These are phyloP conservation scores for Papilio polyxenes DNA, from an alignment of 1,140 invertebrate species.

Conservation along the genomic window DNA sequence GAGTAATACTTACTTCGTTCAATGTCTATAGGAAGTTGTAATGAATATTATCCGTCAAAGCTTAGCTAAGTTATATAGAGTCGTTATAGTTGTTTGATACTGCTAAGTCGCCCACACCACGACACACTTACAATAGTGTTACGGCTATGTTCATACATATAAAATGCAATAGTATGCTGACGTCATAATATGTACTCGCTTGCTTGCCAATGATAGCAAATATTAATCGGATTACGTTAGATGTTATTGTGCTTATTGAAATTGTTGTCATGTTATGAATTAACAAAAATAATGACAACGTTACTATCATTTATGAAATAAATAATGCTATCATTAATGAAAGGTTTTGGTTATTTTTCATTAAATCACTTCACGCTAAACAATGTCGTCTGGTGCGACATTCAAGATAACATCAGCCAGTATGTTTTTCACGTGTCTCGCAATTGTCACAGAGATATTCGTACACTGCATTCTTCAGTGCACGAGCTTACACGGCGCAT, in stretches of 20 bases:
- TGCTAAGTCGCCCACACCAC: background rate
- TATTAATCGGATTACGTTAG: too few species aligned
- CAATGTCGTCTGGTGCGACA: background rate
- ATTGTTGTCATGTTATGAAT: too few species aligned
- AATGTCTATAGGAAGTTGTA: background rate
- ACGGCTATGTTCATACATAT: background rate
- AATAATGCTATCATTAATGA: background rate
- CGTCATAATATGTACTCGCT: background rate
- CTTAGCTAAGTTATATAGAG: background rate
- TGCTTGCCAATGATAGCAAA: background rate
- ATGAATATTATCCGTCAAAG: background rate
- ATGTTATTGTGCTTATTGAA: too few species aligned
- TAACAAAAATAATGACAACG: too few species aligned
- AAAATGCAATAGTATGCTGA: background rate
- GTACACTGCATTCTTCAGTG: slow-evolving; percentile 1
- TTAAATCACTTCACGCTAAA: background rate
- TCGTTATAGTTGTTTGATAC: background rate
- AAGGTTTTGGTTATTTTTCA: background rate
- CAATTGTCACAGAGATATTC: slow-evolving; percentile 30
- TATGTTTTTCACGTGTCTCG: slow-evolving; percentile 26
- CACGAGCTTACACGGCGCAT: slow-evolving; percentile 9
- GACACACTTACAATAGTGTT: background rate
- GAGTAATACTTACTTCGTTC: background rate
- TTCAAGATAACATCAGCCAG: slow-evolving; percentile 21
- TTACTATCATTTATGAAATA: background rate